A percentile compares a stretch with the other conserved stretches of the same genome.
phyloP scores from a whole-genome alignment of 2,797 vertebrate species.

The Sebastes itinus region DNA sequence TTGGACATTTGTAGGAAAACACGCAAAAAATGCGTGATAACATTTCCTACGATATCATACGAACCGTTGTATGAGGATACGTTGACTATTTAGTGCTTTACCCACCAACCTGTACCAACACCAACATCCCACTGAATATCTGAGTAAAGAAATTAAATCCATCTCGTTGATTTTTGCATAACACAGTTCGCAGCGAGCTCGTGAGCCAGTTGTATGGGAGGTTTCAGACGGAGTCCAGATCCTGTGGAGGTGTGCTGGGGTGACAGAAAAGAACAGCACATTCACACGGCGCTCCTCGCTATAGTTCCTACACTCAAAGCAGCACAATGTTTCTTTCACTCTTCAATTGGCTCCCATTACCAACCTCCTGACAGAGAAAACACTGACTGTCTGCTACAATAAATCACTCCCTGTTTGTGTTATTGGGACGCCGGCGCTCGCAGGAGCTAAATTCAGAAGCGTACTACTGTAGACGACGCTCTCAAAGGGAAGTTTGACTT shows the following conservation, averaged over 20 bases:
- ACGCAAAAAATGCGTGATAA: rapidly evolving
- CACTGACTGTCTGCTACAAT: constrained; percentile 61
- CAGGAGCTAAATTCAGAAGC: constrained; percentile 33
- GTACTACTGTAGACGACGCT: neutral
- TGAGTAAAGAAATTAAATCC: neutral
- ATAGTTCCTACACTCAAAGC: constrained; percentile 48
- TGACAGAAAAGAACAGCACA: constrained; percentile 54
- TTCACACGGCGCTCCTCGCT: constrained; percentile 42
- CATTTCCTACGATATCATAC: too few species aligned
- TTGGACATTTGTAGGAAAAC: too few species aligned
- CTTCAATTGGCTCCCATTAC: constrained; percentile 62
- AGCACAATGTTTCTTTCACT: constrained; percentile 62
- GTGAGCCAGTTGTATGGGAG: constrained; percentile 50
- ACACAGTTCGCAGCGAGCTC: neutral
- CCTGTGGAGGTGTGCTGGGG: constrained; percentile 20
- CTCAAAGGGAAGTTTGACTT: constrained; percentile 23
- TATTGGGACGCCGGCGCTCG: constrained; percentile 8
- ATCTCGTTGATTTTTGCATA: constrained; percentile 5
- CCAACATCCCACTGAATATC: constrained; percentile 8
- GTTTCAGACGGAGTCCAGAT: neutral
- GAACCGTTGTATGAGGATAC: too few species aligned
- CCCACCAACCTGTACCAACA: neutral
- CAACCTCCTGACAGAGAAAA: constrained; percentile 60
- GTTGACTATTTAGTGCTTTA: neutral
- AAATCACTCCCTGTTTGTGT: constrained; percentile 57